Conservation (phyloP, 2,113 vertebrate species). For the Tachuris rubrigastra region DNA sequence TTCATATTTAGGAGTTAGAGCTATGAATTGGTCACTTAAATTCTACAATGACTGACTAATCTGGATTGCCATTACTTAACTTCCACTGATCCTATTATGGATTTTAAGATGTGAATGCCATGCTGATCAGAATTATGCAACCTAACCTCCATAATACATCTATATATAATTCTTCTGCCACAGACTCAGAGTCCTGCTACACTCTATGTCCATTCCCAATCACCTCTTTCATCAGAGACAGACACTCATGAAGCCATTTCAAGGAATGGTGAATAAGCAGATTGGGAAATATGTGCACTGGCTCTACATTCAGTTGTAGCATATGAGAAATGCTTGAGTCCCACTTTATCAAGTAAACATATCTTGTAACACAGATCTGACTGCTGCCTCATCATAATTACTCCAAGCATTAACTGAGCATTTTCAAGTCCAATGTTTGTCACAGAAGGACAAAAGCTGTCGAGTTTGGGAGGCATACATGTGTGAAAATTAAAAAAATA, state of each 20-base stretch:
- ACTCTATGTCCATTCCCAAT: neutral
- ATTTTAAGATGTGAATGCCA: conserved; percentile 18
- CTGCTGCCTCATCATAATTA: neutral
- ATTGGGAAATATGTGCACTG: neutral
- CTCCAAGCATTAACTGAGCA: neutral
- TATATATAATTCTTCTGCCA: neutral
- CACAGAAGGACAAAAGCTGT: neutral
- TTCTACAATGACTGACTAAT: conserved; percentile 7
- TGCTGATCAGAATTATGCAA: neutral
- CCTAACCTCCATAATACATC: neutral
- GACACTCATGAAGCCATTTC: fast-evolving
- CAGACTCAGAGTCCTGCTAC: neutral
- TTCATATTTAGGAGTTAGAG: neutral
- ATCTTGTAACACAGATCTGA: neutral
- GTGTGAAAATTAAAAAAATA: neutral
- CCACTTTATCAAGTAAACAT: neutral
- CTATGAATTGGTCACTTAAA: neutral
- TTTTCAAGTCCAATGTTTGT: neutral
- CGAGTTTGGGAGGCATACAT: neutral
- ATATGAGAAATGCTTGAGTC: neutral
- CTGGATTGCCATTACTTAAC: conserved; percentile 27
- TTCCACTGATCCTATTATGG: conserved; percentile 33
- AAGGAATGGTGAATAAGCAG: neutral
- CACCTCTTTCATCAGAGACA: neutral
- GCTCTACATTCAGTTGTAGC: neutral